These are phyloP conservation scores for Sternotherus odoratus DNA, from an alignment of 2,797 vertebrate genomes.

Conservation along the genomic window DNA sequence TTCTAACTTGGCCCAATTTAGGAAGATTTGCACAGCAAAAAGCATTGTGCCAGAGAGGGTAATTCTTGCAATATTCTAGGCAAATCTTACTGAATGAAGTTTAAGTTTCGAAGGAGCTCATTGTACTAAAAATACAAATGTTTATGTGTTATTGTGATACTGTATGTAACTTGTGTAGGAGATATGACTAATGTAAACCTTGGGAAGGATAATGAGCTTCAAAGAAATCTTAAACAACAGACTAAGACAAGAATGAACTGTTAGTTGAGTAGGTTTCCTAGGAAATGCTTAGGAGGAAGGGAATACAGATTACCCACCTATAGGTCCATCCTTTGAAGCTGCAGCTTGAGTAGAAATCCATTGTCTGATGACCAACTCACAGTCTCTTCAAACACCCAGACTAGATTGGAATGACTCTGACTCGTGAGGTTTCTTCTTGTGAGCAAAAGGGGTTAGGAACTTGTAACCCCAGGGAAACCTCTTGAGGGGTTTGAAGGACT, in stretches of 20 bases:
- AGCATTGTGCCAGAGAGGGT: no score
- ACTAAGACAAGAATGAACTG: not conserved
- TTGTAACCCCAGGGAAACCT: not conserved
- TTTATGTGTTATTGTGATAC: not conserved
- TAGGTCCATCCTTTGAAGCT: not conserved
- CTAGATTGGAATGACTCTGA: not conserved
- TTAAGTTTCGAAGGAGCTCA: not conserved
- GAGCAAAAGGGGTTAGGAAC: not conserved
- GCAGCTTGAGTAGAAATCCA: not conserved
- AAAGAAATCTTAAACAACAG: not conserved
- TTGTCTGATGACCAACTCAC: not conserved
- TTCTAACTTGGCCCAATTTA: no score
- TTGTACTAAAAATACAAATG: not conserved
- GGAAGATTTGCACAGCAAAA: no score
- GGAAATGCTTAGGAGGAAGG: no score
- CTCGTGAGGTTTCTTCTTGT: not conserved
- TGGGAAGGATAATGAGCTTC: not conserved
- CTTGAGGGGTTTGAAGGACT: not conserved
- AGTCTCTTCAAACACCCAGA: not conserved
- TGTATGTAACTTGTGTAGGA: not conserved
- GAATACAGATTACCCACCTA: not conserved
- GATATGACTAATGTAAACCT: not conserved
- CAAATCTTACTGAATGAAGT: not conserved
- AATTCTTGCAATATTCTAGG: no score
- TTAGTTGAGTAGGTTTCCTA: not conserved